Evolutionary conservation across 2,797 vertebrate genomes (phyloP), one percentile per base, ranked within the genome.

Genomic region (Acestrorhynchus altus): DNA sequence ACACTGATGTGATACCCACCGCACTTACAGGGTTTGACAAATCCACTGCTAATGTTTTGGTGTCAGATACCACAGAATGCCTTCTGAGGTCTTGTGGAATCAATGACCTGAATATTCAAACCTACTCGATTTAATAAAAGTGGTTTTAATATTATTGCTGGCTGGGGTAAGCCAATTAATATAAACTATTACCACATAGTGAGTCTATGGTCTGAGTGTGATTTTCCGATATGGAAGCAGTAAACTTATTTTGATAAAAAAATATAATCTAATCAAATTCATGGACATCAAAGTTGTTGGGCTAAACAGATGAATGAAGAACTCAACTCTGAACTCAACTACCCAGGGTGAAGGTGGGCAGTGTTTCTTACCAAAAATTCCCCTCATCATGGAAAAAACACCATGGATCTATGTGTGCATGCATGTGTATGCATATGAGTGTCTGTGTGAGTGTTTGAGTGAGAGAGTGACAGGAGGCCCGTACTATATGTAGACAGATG

Each of bases 401-500:
- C 4, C 39, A 61, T 3, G 10, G 26, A 47, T 13, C n/a, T 26
- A 22, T 54, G 59, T 42, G 26, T 24, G 26, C 59, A 35, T 2
- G 31, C 31, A 35, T 35, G 31, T 35, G 31, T 35, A n/a, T n/a
- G n/a, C n/a, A 54, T 0, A n/a, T n/a, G 35, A 20, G 12, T 63
- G 11, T 18, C 8, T 60, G 68, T 22, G 20, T 12, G 26, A 46
- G 44, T 64, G 20, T 63, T 10, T 0, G 44, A 67, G 64, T 20
- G 35, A 28, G 46, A 28, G 56, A 60, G 31, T 26, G 31, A 44
- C 7, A 28, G 24, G 52, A 44, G 49, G 77, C 22, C n/a, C 22
- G 20, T 51, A 74, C 63, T 51, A 35, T 68, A 79, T 49, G 40
- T 39, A 76, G 75, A 84, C 83, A 84, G 83, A 84, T 84, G 83